Percentiles rank a stretch among this genome's conserved stretches.
phyloP scores from a whole-genome alignment of 2,888 invertebrate species.

The Acrocyrtus sp. region DNA sequence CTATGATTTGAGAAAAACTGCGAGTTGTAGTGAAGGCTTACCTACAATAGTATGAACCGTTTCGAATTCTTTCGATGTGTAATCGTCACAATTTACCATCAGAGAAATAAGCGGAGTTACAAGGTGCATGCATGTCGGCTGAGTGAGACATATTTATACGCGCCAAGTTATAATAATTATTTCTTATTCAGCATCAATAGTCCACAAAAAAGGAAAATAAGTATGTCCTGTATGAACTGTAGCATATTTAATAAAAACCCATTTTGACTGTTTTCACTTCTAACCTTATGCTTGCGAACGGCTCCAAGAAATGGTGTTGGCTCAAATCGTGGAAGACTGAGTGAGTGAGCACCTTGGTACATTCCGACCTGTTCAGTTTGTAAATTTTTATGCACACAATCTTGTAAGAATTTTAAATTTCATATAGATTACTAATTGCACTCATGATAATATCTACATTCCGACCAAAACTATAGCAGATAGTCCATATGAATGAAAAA shows the following conservation, averaged over 20 bases:
- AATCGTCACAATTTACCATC: conserved; percentile 76
- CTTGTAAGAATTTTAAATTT: no score
- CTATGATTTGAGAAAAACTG: no score
- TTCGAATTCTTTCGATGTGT: conserved; percentile 75
- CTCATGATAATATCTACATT: no score
- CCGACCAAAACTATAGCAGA: conserved; percentile 76
- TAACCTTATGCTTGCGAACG: conserved; percentile 71
- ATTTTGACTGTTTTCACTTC: no score
- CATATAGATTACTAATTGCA: no score
- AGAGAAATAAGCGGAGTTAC: conserved; percentile 83
- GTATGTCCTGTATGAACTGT: no score
- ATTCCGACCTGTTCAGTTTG: no score
- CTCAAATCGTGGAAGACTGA: conserved; percentile 77
- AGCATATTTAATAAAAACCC: no score
- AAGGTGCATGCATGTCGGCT: conserved; percentile 66
- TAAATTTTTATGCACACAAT: no score
- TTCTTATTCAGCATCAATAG: no score
- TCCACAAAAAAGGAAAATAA: no score
- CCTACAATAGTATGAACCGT: conserved; percentile 74
- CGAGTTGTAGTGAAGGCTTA: not conserved
- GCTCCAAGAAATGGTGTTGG: conserved; percentile 78
- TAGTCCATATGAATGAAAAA: conserved; percentile 73
- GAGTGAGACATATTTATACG: no score
- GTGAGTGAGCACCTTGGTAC: conserved; percentile 72
- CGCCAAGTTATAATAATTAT: not conserved